These are phyloP conservation scores for Chromoteleia sp. DNA, from an alignment of 2,888 invertebrate genomes.

Conservation along the genomic window DNA sequence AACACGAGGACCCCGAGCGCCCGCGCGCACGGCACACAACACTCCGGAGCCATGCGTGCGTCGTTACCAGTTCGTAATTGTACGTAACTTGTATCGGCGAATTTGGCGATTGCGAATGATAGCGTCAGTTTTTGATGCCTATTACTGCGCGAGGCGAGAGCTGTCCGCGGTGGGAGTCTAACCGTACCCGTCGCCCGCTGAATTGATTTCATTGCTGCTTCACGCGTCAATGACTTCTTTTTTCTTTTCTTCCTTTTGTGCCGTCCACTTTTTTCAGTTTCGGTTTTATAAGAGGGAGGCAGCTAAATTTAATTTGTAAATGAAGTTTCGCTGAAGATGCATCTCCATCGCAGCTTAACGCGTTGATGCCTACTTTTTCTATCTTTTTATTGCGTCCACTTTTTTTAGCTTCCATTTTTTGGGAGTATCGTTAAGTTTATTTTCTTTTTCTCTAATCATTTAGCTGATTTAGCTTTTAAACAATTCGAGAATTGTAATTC, in stretches of 20 bases:
- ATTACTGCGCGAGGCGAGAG: slow-evolving; percentile 27
- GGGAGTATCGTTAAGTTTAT: no score
- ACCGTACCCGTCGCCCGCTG: background rate
- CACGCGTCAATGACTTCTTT: slow-evolving; percentile 3
- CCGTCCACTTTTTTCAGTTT: no score
- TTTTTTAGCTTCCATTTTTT: no score
- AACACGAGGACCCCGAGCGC: slow-evolving; percentile 58
- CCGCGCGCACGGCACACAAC: slow-evolving; percentile 32
- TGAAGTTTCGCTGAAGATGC: no score
- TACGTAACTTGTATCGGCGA: slow-evolving; percentile 53
- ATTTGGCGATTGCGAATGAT: slow-evolving; percentile 52
- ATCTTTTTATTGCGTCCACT: no score
- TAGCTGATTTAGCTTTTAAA: no score
- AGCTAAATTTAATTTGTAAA: no score
- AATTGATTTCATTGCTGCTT: slow-evolving; percentile 15
- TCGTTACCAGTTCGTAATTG: slow-evolving; percentile 45
- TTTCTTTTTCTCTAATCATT: no score
- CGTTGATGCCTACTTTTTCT: no score
- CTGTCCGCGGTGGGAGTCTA: slow-evolving; percentile 6
- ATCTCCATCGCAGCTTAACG: no score
- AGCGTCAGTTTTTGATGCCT: slow-evolving; percentile 56
- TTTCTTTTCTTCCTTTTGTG: background rate
- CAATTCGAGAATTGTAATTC: no score
- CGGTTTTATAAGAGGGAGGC: no score
- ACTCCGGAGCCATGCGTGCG: slow-evolving; percentile 30